Base-by-base conservation (phyloP, 2,113 vertebrate species). In the Hystrix brachyura region DNA sequence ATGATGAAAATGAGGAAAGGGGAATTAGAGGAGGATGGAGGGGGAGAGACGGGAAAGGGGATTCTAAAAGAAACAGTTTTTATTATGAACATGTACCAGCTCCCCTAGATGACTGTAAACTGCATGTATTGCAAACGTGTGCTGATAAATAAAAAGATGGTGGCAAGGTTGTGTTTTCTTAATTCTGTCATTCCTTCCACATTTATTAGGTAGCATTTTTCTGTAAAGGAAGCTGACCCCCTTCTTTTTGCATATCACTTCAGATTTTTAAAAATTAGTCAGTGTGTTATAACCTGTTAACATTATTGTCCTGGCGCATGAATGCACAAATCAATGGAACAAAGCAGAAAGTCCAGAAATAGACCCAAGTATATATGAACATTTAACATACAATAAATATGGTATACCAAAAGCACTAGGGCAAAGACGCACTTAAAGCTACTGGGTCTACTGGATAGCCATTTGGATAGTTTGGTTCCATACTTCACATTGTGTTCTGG, bases 171-270 rank as follows among this genome's bases (percentile, higher is more conserved):
- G 48, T 92, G 38, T 90, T 95, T 90, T 87, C 74, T 60, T 74
- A 90, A 79, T 87, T 88, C 25, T 94, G 18, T 87, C 32, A 78
- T 90, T 92, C 76, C 57, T 96, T 95, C n/a, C 59, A 91, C 23
- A 67, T 93, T 82, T 95, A 94, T 46, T 90, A 82, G 29, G 14
- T 85, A 84, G 11, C 7, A 55, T 82, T 93, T 29, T 86, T 84
- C 38, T 76, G 6, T 87, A 89, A 93, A 67, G 71, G 87, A 91
- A 85, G 27, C 19, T 91, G 32, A 10, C 53, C 38, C 34, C 48
- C 2, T 92, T 90, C 19, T 69, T 97, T 96, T 83, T 90, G 32
- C 14, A 51, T 87, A 83, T 86, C 55, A 67, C 38, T 80, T 92
- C 59, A 86, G 65, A 76, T 86, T 92, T 94, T n/a, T 27, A 46